Evolutionary conservation across 2,113 vertebrate genomes (phyloP).

Genomic region (Lota lota): DNA sequence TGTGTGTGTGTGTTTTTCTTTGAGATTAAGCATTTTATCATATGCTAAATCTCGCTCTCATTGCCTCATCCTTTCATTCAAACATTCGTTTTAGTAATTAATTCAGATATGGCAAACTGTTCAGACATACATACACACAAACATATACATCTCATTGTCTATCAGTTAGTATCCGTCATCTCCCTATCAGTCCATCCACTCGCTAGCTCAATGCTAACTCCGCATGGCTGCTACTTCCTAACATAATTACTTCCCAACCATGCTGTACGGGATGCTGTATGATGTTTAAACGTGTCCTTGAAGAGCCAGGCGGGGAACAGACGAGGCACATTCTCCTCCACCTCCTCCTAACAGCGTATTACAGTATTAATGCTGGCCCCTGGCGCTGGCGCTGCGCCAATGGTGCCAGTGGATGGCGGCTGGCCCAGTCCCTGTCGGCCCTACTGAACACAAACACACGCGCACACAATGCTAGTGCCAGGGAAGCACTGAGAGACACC

Average conservation of each 20-base stretch:
- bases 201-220: too few species aligned
- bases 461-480: too few species aligned
- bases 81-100: too few species aligned
- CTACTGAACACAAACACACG: too few species aligned
- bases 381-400: constrained; percentile 44
- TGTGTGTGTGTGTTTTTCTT: neutral
- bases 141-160: too few species aligned
- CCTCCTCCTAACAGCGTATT: constrained; percentile 65
- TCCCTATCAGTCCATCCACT: too few species aligned
- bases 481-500: constrained; percentile 29
- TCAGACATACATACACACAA: too few species aligned
- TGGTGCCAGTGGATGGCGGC: constrained; percentile 40
- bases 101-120: too few species aligned
- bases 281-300: constrained; percentile 56
- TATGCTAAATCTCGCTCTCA: neutral
- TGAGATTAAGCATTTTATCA: too few species aligned
- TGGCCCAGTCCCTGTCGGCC: constrained; percentile 32
- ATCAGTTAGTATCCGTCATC: too few species aligned
- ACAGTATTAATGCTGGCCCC: constrained; percentile 68
- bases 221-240: too few species aligned
- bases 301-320: constrained; percentile 36
- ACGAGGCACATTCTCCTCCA: constrained; percentile 48
- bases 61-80: neutral
- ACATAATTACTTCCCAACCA: constrained; percentile 33
- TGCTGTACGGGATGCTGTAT: constrained; percentile 13